Base-by-base conservation (phyloP, 2,888 invertebrate species). In the Scaptomyza tumidula region DNA sequence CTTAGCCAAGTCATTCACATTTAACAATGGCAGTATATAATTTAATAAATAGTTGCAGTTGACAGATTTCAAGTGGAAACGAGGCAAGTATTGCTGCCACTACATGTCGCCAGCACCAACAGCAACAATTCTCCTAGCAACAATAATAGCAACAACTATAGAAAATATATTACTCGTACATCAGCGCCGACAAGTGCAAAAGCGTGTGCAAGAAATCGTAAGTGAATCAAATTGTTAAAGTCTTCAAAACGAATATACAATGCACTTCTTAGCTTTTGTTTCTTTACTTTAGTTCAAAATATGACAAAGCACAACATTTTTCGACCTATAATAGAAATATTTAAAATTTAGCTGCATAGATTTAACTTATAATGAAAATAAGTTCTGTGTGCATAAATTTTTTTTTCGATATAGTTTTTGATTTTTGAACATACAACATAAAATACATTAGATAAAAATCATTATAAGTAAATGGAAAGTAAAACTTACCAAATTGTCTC, bases 11-110 rank as follows among this genome's bases (percentile, higher is more conserved):
- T 71, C 75, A 54, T 75, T 71, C 82, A 46, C 70, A 63, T 75
- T 80, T 78, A 80, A 85, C 84, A 86, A 83, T 83, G 84, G 56
- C 61, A 73, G 80, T 71, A 75, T 76, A 88, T 85, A 85, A 85
- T 85, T 85, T 85, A 85, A 88, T 85, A 85, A 88, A 85, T 85
- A 85, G 85, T 85, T 85, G 88, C 88, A 86, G 85, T 86, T 85
- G 85, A 85, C 85, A 85, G 84, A 86, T 86, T 85, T 85, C 87
- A 84, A 85, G 88, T 88, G 81, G 75, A 62, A 67, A 61, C 49
- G 56, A 59, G 78, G 63, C 37, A 35, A 60, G 54, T 61, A 56
- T 57, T 46, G 75, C 55, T 68, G 64, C 69, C 68, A 65, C 58
- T 68, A 61, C 68, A 75, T 41, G 61, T 74, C 55, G 57, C 11